phyloP scores from a whole-genome alignment of 2,888 invertebrate genomes.

The Sesia bembeciformis region DNA sequence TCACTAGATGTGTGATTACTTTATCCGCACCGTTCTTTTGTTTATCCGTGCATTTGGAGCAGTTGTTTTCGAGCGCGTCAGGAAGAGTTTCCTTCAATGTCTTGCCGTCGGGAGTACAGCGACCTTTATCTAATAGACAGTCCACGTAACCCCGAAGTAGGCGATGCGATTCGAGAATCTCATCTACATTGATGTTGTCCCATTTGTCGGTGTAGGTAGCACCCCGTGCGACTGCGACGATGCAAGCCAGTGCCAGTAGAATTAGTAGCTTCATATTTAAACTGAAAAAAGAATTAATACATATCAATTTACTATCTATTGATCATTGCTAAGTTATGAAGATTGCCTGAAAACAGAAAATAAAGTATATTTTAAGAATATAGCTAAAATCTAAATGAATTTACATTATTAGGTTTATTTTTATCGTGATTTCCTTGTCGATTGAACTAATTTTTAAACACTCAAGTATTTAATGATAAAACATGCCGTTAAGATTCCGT shows the following conservation, averaged over 20 bases:
- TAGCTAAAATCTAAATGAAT: too few species aligned
- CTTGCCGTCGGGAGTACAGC: conserved; percentile 80
- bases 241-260: conserved; percentile 39
- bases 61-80: conserved; percentile 81
- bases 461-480: too few species aligned
- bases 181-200: conserved; percentile 80
- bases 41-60: conserved; percentile 80
- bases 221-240: conserved; percentile 41
- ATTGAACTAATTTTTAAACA: too few species aligned
- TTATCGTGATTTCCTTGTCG: too few species aligned
- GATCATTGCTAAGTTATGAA: too few species aligned
- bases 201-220: conserved; percentile 79
- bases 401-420: too few species aligned
- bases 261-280: conserved; percentile 51
- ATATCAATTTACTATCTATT: too few species aligned
- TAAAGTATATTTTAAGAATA: too few species aligned
- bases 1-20: conserved; percentile 79
- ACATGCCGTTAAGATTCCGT: too few species aligned
- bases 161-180: conserved; percentile 78
- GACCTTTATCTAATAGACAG: conserved; percentile 77
- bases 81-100: conserved; percentile 76
- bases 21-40: conserved; percentile 73
- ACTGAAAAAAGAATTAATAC: too few species aligned
- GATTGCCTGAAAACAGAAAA: too few species aligned
- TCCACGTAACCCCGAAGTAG: conserved; percentile 79